Conservation (phyloP, 2,888 invertebrate genomes). For the Dryococelus australis region DNA sequence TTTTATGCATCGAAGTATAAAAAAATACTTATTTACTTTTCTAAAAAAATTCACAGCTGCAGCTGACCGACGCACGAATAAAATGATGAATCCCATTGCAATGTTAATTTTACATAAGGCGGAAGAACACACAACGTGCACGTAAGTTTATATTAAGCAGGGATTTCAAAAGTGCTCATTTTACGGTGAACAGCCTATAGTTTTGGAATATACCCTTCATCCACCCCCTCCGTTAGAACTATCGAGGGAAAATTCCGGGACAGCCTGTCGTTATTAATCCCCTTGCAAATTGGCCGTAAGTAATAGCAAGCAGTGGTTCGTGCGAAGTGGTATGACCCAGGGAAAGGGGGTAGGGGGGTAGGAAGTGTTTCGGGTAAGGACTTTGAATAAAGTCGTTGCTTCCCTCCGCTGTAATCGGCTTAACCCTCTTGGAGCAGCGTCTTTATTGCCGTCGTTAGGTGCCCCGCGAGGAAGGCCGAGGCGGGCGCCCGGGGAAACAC, state of each 20-base stretch:
- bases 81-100: no score
- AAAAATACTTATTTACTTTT: no score
- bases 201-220: not conserved
- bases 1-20: no score
- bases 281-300: constrained; percentile 9
- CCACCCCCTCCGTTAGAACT: not conserved
- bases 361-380: not conserved
- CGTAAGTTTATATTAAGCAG: no score
- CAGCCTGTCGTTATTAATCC: not conserved
- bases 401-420: not conserved
- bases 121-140: no score
- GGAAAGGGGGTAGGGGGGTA: not conserved
- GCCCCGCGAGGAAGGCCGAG: not conserved
- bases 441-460: not conserved
- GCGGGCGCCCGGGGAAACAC: not conserved
- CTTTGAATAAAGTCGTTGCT: not conserved
- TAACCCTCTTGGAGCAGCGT: not conserved
- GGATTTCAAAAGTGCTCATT: no score
- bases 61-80: no score
- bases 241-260: not conserved
- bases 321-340: no score
- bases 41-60: no score
- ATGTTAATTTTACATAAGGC: no score
- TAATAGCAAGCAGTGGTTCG: not conserved
- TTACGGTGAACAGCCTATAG: not conserved